Evolutionary conservation across 2,888 invertebrate species (phyloP).

Genomic region (Stenurella melanura): DNA sequence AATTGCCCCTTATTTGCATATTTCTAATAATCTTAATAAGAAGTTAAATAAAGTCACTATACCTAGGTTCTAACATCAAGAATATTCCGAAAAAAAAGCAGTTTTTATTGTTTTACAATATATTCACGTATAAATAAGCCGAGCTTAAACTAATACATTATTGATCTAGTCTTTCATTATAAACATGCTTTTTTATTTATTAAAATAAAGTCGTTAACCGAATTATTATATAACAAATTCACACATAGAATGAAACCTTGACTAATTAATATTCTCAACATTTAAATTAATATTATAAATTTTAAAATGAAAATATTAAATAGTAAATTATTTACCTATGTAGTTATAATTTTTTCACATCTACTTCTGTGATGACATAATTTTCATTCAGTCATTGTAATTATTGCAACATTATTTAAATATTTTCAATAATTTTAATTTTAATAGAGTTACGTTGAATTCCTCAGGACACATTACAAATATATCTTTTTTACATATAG

Average conservation of each 20-base stretch:
- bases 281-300: no score
- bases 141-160: neutral
- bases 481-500: neutral
- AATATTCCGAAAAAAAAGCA: neutral
- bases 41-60: neutral
- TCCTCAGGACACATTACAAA: slow-evolving; percentile 17
- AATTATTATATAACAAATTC: no score
- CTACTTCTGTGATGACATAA: no score
- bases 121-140: neutral
- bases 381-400: neutral
- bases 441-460: neutral
- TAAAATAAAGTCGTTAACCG: no score
- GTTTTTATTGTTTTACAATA: neutral
- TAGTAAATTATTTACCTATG: no score
- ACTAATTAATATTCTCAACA: no score
- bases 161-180: neutral
- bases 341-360: no score
- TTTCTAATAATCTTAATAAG: neutral
- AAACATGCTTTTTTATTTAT: neutral
- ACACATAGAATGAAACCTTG: no score
- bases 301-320: no score
- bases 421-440: neutral
- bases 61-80: neutral
- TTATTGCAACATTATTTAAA: neutral
- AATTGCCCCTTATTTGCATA: neutral